Evolutionary conservation across 2,797 vertebrate species (phyloP), one percentile per base, ranked within the genome.

Genomic region (Danio albolineatus): DNA sequence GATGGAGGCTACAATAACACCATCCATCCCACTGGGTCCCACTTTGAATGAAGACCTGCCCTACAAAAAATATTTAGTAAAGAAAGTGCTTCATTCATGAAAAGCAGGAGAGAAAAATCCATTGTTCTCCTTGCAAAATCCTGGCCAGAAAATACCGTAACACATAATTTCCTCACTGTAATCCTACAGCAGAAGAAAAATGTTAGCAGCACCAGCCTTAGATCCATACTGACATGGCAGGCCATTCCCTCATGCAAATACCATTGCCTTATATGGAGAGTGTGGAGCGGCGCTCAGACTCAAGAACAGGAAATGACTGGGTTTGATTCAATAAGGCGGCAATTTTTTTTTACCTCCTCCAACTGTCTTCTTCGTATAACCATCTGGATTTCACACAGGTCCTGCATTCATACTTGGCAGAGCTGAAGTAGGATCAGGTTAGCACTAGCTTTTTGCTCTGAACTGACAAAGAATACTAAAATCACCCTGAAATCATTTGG

Each of bases 251-350:
- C 90, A 93, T 92, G 85, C 82, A 95, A 95, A 95, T 95, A 95
- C 94, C 94, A 92, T 94, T 75, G 83, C 94, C 94, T 93, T 95
- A 95, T 93, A 95, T 93, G 94, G 94, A 87, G 87, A 91, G 86
- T 71, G 79, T 88, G 85, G 89, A 90, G 91, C 88, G 75, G 86
- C 88, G 88, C 87, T 10, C 87, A 87, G 90, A 87, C 88, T 54
- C 2, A 87, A 82, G 84, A 87, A 89, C 92, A 94, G 93, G 94
- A 95, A 95, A 94, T 94, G 92, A 91, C 91, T 94, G 92, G 90
- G 90, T 93, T 94, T 94, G 92, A 94, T 92, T 93, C 93, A 91
- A 89, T 89, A 91, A 67, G 65, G 78, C 61, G 77, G 76, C 82
- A 79, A 80, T 44, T 64, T 70, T 43, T 39, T 57, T 66, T 75